Evolutionary conservation across 2,113 vertebrate species (phyloP).

Genomic region (Pungitius pungitius): DNA sequence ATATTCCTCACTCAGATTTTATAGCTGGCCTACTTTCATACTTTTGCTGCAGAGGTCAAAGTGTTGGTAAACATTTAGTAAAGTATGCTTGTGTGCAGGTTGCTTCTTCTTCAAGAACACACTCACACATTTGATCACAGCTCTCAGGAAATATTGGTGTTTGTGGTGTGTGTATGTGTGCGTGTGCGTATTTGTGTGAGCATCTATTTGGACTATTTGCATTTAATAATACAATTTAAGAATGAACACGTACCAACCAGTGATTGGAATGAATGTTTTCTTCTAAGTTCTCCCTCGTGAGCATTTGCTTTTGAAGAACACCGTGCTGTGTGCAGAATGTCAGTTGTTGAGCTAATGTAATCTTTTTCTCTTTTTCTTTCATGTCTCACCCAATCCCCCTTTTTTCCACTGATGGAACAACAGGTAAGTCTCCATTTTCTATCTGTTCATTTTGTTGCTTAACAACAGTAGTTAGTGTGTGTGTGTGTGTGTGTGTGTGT

Average conservation of each 20-base stretch:
- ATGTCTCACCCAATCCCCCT: conserved; percentile 27
- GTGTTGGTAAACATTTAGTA: conserved; percentile 14
- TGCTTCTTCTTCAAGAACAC: background rate
- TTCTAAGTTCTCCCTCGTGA: background rate
- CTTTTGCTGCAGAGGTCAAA: conserved; percentile 34
- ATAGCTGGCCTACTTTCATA: conserved; percentile 26
- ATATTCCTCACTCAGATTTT: conserved; percentile 50
- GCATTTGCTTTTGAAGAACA: background rate
- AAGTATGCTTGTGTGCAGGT: background rate
- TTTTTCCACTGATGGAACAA: background rate
- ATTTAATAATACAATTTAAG: background rate
- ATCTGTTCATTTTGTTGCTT: conserved; percentile 10
- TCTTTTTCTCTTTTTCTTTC: conserved; percentile 36
- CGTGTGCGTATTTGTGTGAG: background rate
- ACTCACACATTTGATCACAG: background rate
- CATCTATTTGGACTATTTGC: background rate
- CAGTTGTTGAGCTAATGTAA: background rate
- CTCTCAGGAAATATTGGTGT: background rate
- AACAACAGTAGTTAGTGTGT: background rate
- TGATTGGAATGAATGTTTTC: background rate
- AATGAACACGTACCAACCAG: background rate
- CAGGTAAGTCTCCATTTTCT: conserved; percentile 51
- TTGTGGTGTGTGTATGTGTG: background rate
- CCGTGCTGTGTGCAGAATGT: background rate
- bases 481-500: background rate